These are phyloP conservation scores for Orientallactaga bullata DNA, from an alignment of 2,113 vertebrate genomes.

Conservation along the genomic window DNA sequence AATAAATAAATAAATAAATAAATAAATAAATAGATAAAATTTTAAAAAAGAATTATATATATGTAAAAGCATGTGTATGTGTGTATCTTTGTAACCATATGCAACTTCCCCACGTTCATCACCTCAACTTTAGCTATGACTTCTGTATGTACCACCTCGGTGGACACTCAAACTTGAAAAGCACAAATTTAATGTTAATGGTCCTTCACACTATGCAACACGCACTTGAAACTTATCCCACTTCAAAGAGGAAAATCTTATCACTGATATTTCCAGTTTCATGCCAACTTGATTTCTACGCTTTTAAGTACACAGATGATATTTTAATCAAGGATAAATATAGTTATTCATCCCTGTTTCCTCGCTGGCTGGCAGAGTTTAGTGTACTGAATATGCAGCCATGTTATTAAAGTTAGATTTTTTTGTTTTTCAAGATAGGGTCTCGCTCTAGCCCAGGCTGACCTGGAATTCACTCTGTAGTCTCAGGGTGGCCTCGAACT, in stretches of 20 bases:
- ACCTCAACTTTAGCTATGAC: not conserved
- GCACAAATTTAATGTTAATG: not conserved
- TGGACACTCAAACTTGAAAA: not conserved
- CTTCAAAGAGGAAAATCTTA: not conserved
- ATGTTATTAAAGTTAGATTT: not conserved
- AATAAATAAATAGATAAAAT: no score
- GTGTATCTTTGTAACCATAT: not conserved
- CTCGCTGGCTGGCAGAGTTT: not conserved
- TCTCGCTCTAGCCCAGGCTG: no score
- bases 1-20: no score
- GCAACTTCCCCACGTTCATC: no score
- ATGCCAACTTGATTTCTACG: constrained; percentile 21
- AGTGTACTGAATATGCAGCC: not conserved
- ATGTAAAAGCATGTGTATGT: no score
- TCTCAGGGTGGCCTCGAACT: no score
- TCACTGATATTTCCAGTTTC: not conserved
- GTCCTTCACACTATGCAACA: not conserved
- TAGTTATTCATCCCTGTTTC: not conserved
- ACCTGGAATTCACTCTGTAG: no score
- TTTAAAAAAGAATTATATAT: no score
- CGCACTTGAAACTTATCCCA: not conserved
- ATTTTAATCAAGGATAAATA: not conserved
- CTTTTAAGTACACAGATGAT: not conserved
- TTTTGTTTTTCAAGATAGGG: no score
- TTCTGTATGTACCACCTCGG: not conserved